Percentiles rank a stretch among this genome's conserved stretches.
Conservation (phyloP, 2,113 vertebrate species). For the Pelusios castaneus region DNA sequence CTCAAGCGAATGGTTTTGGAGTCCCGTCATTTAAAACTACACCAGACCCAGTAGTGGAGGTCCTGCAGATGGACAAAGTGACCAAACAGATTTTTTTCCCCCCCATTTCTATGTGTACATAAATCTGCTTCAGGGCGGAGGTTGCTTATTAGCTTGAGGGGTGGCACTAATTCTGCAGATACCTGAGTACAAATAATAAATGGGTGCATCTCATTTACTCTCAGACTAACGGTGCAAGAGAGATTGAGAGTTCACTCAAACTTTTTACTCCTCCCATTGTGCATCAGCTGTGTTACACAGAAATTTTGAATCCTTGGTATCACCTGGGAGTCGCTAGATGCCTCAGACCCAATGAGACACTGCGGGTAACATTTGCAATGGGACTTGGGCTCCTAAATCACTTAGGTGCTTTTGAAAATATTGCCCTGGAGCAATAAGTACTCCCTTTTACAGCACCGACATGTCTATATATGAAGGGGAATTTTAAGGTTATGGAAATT, state of each 20-base stretch:
- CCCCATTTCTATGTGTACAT: fast-evolving
- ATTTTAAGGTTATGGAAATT: not conserved
- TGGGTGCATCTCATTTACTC: not conserved
- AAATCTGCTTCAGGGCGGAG: fast-evolving
- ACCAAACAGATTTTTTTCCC: not conserved
- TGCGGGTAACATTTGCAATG: not conserved
- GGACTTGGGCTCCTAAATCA: fast-evolving
- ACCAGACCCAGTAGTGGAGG: not conserved
- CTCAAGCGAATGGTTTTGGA: not conserved
- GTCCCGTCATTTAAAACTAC: not conserved
- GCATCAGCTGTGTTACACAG: not conserved
- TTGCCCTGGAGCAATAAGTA: slow-evolving; percentile 30
- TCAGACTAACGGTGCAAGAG: not conserved
- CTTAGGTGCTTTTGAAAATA: not conserved
- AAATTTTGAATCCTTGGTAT: fast-evolving
- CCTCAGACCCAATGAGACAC: fast-evolving
- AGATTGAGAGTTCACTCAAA: fast-evolving
- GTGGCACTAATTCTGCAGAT: not conserved
- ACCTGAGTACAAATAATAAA: not conserved
- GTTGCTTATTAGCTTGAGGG: not conserved
- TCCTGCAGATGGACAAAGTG: not conserved
- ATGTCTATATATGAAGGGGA: fast-evolving
- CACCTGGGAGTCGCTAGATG: not conserved
- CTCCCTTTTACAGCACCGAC: fast-evolving
- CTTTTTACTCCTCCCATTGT: slow-evolving; percentile 7